Evolutionary conservation across 2,113 vertebrate species (phyloP).

Genomic region (Oceanites oceanicus): DNA sequence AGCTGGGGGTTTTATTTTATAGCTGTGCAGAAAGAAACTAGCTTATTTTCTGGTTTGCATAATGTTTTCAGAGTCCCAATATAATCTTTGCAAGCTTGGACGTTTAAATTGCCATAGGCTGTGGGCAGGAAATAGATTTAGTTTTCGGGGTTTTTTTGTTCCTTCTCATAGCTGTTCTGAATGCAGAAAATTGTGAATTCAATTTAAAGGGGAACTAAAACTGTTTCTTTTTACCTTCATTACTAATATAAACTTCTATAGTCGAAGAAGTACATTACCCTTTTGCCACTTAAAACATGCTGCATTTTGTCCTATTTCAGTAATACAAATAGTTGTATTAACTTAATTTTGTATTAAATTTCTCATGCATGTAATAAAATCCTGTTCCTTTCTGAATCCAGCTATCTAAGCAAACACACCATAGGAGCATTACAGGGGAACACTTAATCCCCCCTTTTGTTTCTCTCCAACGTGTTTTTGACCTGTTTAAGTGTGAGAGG

Average conservation of each 20-base stretch:
- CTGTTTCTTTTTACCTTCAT: not conserved
- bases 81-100: not conserved
- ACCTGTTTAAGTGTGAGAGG: not conserved
- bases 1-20: not conserved
- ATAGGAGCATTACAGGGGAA: not conserved
- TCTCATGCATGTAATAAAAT: not conserved
- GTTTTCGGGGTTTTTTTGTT: not conserved
- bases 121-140: not conserved
- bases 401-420: not conserved
- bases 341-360: not conserved
- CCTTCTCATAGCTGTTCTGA: not conserved
- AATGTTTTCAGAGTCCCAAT: not conserved
- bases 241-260: not conserved
- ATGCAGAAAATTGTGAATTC: slow-evolving; percentile 21
- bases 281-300: not conserved
- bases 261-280: not conserved
- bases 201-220: not conserved
- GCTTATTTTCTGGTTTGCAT: not conserved
- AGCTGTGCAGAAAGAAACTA: not conserved
- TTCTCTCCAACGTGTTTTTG: not conserved
- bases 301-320: not conserved
- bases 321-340: not conserved
- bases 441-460: not conserved
- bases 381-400: not conserved
- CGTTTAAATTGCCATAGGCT: not conserved